Conservation (phyloP, 2,113 vertebrate genomes). For the Actenoides hombroni region DNA sequence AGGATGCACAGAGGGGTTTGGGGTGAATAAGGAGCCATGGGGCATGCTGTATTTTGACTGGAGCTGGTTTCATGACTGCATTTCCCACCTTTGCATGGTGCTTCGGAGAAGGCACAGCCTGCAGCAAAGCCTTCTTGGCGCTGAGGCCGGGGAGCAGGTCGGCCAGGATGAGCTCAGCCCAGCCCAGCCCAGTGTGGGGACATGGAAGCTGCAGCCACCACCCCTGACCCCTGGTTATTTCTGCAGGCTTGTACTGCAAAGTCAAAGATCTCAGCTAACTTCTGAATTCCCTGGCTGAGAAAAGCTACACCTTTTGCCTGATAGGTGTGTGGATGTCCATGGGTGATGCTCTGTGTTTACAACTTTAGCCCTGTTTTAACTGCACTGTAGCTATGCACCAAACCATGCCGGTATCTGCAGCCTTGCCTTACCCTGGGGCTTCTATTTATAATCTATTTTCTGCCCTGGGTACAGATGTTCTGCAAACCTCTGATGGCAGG, state of each 20-base stretch:
- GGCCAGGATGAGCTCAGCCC: no score
- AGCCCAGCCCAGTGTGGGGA: neutral
- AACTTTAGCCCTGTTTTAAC: neutral
- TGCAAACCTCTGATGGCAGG: neutral
- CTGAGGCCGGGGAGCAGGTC: neutral
- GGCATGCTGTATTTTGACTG: no score
- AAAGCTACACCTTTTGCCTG: no score
- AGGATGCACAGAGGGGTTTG: neutral
- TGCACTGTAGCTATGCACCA: fast-evolving
- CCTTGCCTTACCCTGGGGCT: fast-evolving
- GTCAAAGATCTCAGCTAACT: neutral
- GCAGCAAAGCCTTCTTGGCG: no score
- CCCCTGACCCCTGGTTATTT: no score
- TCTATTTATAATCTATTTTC: neutral
- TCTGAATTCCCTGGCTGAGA: neutral
- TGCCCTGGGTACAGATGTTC: neutral
- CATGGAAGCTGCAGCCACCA: neutral
- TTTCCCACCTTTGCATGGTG: neutral
- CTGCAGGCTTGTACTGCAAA: neutral
- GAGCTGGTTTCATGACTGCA: neutral
- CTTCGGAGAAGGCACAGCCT: neutral
- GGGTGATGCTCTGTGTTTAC: neutral
- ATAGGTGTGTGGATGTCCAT: fast-evolving
- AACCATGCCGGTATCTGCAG: fast-evolving
- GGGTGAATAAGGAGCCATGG: neutral